Conservation (phyloP, 2,888 invertebrate genomes). For the Oithona nana region DNA sequence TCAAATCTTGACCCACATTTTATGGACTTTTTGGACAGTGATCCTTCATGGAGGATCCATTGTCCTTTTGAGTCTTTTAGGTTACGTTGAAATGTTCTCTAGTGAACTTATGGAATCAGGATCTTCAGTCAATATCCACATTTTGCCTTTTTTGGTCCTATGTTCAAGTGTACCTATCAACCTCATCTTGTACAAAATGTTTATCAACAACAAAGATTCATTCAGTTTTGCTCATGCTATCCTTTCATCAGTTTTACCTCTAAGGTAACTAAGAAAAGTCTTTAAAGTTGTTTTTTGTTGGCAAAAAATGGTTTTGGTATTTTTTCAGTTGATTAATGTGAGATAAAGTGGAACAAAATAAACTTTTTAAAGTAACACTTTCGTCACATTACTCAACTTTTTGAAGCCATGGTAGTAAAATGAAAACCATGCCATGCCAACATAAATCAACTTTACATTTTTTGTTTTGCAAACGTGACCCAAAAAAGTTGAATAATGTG, state of each 20-base stretch:
- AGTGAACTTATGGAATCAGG: background rate
- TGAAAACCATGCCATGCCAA: too few relatives aligned
- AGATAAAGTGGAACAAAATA: too few relatives aligned
- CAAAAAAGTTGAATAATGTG: too few relatives aligned
- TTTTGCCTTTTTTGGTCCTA: background rate
- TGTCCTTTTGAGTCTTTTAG: background rate
- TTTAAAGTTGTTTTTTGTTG: background rate
- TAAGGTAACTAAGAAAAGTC: background rate
- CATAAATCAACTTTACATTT: too few relatives aligned
- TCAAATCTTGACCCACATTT: background rate
- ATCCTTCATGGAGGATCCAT: background rate
- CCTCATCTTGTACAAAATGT: background rate
- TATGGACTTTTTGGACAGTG: background rate
- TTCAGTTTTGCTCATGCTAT: background rate
- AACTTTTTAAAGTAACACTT: too few relatives aligned
- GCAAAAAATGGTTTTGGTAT: background rate
- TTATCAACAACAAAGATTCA: background rate
- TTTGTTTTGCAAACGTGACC: too few relatives aligned
- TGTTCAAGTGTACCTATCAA: background rate
- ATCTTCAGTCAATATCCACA: background rate
- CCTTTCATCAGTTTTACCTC: slow-evolving; percentile 3
- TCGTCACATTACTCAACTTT: too few relatives aligned
- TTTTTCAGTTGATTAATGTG: background rate
- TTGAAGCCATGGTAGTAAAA: too few relatives aligned
- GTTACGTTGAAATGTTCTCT: slow-evolving; percentile 1